Conservation (phyloP, 2,888 invertebrate species). For the Tuta absoluta region DNA sequence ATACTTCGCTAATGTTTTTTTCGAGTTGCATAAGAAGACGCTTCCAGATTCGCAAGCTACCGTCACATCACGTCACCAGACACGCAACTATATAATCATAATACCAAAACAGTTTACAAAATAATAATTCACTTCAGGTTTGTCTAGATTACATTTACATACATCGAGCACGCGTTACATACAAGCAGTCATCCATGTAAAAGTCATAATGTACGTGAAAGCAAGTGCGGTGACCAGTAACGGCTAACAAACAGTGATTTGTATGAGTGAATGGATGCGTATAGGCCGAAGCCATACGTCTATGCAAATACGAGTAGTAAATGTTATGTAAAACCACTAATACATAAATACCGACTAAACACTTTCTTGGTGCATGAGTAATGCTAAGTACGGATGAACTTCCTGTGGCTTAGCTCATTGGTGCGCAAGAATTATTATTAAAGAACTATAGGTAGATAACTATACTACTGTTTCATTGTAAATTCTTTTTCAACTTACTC, state of each 20-base stretch:
- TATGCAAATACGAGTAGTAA: not conserved
- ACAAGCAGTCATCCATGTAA: not conserved
- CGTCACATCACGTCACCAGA: not conserved
- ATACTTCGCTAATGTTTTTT: not conserved
- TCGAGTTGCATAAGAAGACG: not conserved
- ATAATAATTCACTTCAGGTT: constrained; percentile 8
- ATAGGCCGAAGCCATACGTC: not conserved
- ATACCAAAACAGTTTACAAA: constrained; percentile 27
- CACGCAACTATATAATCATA: not conserved
- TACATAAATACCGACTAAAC: not conserved
- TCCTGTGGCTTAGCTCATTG: not conserved
- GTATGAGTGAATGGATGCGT: constrained; percentile 10
- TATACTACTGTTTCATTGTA: too few relatives aligned
- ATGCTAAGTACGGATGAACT: not conserved
- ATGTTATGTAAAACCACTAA: not conserved
- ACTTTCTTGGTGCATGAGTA: not conserved
- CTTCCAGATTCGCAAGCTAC: not conserved
- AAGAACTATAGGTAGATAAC: too few relatives aligned
- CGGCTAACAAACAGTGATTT: not conserved
- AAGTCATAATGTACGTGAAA: constrained; percentile 14
- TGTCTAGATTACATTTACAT: constrained; percentile 14
- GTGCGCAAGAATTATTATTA: too few relatives aligned
- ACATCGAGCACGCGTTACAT: not conserved
- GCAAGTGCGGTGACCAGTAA: constrained; percentile 12
- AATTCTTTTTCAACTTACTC: too few relatives aligned